These are phyloP conservation scores for Battus philenor DNA, from an alignment of 1,140 invertebrate genomes.

Conservation along the genomic window DNA sequence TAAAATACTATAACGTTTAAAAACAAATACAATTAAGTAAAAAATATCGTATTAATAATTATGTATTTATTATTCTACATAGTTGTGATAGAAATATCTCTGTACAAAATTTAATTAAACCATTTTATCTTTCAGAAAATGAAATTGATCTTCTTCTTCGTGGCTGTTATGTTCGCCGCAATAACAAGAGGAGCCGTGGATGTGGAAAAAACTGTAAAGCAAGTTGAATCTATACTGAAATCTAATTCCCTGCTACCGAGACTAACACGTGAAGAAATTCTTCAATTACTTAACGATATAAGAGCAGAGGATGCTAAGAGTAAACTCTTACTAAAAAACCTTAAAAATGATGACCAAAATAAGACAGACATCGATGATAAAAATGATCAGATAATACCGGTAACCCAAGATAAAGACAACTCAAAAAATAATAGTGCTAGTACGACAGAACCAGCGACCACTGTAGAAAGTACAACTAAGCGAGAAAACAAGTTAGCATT, in stretches of 20 bases:
- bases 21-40: no score
- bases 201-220: conserved; percentile 75
- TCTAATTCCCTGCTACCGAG: conserved; percentile 76
- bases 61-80: no score
- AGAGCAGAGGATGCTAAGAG: conserved; percentile 69
- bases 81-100: no score
- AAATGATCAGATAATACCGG: conserved; percentile 22
- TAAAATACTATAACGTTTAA: no score
- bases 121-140: conserved; percentile 47
- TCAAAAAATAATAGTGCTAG: not conserved
- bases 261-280: conserved; percentile 76
- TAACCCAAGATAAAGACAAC: conserved; percentile 21
- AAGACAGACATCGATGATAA: conserved; percentile 41
- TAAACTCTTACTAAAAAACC: conserved; percentile 26
- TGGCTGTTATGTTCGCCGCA: conserved; percentile 30
- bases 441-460: conserved; percentile 15
- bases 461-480: conserved; percentile 49
- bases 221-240: conserved; percentile 78
- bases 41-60: no score
- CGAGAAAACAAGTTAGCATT: conserved; percentile 43
- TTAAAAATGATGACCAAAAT: conserved; percentile 26
- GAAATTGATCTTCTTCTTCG: conserved; percentile 48
- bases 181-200: conserved; percentile 44
- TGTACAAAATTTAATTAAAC: conserved; percentile 4
- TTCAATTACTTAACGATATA: conserved; percentile 78